Conservation (phyloP, 2,797 vertebrate species). For the Sebastes steindachneri region DNA sequence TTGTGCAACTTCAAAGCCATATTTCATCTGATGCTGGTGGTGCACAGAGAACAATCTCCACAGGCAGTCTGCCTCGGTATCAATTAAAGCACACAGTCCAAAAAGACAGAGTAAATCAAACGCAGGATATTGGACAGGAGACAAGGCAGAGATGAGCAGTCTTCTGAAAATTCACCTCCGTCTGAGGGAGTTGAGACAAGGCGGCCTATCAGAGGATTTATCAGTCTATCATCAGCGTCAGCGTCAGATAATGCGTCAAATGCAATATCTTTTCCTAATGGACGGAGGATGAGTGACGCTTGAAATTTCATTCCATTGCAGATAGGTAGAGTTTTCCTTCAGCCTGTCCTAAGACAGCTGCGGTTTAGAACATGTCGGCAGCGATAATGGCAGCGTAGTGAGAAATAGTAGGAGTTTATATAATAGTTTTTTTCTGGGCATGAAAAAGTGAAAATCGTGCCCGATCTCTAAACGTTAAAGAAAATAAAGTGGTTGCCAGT, state of each 20-base stretch:
- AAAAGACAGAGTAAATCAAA: constrained; percentile 59
- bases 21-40: constrained; percentile 29
- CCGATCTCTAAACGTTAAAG: not conserved
- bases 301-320: constrained; percentile 45
- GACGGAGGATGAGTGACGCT: constrained; percentile 22
- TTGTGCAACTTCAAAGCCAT: constrained; percentile 37
- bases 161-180: constrained; percentile 18
- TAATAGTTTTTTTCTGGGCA: not conserved
- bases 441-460: not conserved
- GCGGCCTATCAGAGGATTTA: constrained; percentile 42
- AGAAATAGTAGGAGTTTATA: not conserved
- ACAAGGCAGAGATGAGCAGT: constrained; percentile 33
- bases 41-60: constrained; percentile 26
- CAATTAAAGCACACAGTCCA: constrained; percentile 50
- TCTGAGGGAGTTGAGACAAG: constrained; percentile 41
- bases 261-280: constrained; percentile 39
- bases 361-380: constrained; percentile 10
- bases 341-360: constrained; percentile 10
- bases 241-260: constrained; percentile 54
- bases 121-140: constrained; percentile 30
- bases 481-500: not conserved
- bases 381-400: constrained; percentile 2
- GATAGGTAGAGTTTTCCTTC: constrained; percentile 30
- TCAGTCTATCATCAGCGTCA: constrained; percentile 26
- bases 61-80: constrained; percentile 22